These are phyloP conservation scores for Ophion slaviceki DNA, from an alignment of 2,888 invertebrate species.

Conservation along the genomic window DNA sequence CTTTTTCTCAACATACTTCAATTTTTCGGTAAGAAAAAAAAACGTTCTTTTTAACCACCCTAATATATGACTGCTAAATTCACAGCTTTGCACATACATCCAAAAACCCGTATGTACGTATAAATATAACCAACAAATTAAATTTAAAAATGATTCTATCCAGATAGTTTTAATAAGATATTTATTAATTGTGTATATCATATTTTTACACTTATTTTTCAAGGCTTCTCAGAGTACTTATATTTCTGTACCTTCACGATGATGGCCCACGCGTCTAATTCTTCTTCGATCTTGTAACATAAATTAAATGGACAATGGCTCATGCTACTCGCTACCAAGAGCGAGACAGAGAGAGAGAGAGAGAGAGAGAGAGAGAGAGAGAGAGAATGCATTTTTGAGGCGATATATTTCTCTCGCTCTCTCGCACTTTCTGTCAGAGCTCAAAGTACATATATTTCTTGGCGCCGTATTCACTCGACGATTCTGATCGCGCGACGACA, in stretches of 20 bases:
- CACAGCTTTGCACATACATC: too few relatives aligned
- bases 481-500: conserved; percentile 32
- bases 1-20: too few relatives aligned
- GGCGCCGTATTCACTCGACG: conserved; percentile 38
- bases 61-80: too few relatives aligned
- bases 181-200: neutral
- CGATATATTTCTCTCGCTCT: neutral
- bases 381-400: neutral
- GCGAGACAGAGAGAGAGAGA: neutral
- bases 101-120: too few relatives aligned
- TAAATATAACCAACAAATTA: too few relatives aligned
- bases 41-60: too few relatives aligned
- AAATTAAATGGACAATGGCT: conserved; percentile 49
- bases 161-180: neutral
- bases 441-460: conserved; percentile 54
- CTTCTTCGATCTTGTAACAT: conserved; percentile 45
- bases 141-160: too few relatives aligned
- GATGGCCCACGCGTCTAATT: conserved; percentile 56
- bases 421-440: neutral
- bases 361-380: neutral
- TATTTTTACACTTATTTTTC: neutral
- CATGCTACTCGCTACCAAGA: conserved; percentile 9
- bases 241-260: neutral
- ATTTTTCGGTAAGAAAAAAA: too few relatives aligned
- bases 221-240: neutral